Evolutionary conservation across 2,888 invertebrate species (phyloP).

Genomic region (Zaprionus obscuricornis): DNA sequence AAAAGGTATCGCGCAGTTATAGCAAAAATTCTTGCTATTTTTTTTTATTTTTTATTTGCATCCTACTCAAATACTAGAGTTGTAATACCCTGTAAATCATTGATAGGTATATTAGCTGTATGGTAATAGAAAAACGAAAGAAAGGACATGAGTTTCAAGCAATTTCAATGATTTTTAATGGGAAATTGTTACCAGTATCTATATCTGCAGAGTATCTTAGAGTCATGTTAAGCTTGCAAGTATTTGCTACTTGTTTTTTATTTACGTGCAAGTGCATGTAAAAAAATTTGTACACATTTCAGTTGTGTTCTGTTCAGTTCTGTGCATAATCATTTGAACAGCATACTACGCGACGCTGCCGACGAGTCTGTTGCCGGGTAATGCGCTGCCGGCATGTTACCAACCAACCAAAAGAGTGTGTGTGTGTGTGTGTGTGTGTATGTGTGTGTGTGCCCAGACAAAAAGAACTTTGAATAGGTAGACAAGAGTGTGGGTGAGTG

Average conservation of each 20-base stretch:
- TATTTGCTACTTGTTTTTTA: no score
- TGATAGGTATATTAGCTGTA: no score
- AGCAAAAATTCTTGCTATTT: conserved; percentile 27
- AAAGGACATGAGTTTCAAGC: no score
- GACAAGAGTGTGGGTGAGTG: background rate
- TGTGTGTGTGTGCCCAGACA: no score
- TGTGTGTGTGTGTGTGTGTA: no score
- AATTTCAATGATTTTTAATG: no score
- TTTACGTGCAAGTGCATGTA: conserved; percentile 21
- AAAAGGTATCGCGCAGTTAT: conserved; percentile 57
- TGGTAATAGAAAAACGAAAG: no score
- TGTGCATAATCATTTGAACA: conserved; percentile 75
- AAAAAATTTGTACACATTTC: conserved; percentile 66
- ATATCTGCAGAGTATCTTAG: no score
- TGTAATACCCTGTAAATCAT: no score
- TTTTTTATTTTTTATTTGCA: background rate
- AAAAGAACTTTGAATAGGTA: conserved; percentile 60
- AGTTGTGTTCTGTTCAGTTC: no score
- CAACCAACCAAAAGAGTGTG: conserved; percentile 45
- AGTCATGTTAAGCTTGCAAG: no score
- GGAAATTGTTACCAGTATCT: no score
- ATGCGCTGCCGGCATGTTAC: conserved; percentile 78
- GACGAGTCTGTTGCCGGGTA: conserved; percentile 67
- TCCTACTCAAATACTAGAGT: conserved; percentile 25
- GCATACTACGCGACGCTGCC: conserved; percentile 60